Conservation (phyloP, 2,797 vertebrate genomes). For the Peromyscus eremicus region DNA sequence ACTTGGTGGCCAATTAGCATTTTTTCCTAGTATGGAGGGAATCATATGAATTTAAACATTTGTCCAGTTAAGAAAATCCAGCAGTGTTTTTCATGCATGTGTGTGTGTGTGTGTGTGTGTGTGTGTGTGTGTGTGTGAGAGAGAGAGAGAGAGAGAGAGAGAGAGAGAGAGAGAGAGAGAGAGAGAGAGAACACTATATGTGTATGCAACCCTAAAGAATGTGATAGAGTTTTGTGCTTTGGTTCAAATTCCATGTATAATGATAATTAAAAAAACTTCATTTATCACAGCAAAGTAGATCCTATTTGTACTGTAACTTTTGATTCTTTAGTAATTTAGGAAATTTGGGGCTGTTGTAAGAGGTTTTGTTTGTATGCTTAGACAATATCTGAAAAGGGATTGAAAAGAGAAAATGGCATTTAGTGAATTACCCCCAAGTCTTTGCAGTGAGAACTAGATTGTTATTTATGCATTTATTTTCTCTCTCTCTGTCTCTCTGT, state of each 20-base stretch:
- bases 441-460: background rate
- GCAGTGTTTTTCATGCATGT: background rate
- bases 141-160: background rate
- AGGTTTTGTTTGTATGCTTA: slow-evolving; percentile 26
- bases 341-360: background rate
- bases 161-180: background rate
- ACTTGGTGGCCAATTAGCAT: background rate
- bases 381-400: background rate
- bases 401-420: slow-evolving; percentile 24
- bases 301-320: background rate
- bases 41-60: slow-evolving; percentile 59
- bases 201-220: background rate
- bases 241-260: background rate
- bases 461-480: background rate
- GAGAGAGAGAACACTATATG: background rate
- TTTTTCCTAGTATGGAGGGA: background rate
- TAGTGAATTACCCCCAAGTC: background rate
- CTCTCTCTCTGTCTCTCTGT: background rate
- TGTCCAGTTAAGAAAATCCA: slow-evolving; percentile 4
- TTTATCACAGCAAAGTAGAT: background rate
- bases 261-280: background rate
- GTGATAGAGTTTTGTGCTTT: slow-evolving; percentile 15
- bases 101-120: no score
- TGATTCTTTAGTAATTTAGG: background rate
- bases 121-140: no score